Conservation (phyloP, 1,140 invertebrate genomes). For the Drosophila nigromelanica region DNA sequence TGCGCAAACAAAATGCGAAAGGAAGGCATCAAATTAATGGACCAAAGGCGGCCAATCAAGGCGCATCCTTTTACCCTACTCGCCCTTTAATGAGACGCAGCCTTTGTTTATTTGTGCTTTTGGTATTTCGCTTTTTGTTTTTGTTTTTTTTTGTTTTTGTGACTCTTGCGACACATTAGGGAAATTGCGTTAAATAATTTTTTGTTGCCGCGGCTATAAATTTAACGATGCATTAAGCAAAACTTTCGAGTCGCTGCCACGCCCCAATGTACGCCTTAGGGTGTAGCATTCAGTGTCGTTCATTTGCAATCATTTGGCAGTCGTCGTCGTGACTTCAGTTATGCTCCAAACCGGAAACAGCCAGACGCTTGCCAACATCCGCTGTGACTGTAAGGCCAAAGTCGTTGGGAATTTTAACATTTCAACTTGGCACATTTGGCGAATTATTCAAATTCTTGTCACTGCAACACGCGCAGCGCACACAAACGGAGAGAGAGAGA, state of each 20-base stretch:
- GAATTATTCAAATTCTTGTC: constrained; percentile 83
- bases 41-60: background rate
- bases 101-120: constrained; percentile 25
- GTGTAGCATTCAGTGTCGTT: constrained; percentile 52
- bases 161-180: constrained; percentile 70
- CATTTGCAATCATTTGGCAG: constrained; percentile 81
- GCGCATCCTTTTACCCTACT: background rate
- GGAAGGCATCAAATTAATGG: constrained; percentile 3
- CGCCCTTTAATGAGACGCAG: constrained; percentile 24
- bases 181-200: constrained; percentile 73
- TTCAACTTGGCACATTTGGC: constrained; percentile 81
- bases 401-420: constrained; percentile 78
- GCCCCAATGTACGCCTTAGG: background rate
- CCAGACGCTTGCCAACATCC: constrained; percentile 73
- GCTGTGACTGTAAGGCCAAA: constrained; percentile 33
- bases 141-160: constrained; percentile 30
- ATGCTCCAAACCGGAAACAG: constrained; percentile 67
- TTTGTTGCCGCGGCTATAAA: constrained; percentile 59
- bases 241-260: constrained; percentile 23
- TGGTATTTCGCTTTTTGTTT: background rate
- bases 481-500: constrained; percentile 25
- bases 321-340: constrained; percentile 74
- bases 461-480: constrained; percentile 56
- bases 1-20: background rate
- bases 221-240: constrained; percentile 77